Evolutionary conservation across 2,888 invertebrate genomes (phyloP), one percentile per base, ranked within the genome.

Genomic region (Latrodectus elegans): DNA sequence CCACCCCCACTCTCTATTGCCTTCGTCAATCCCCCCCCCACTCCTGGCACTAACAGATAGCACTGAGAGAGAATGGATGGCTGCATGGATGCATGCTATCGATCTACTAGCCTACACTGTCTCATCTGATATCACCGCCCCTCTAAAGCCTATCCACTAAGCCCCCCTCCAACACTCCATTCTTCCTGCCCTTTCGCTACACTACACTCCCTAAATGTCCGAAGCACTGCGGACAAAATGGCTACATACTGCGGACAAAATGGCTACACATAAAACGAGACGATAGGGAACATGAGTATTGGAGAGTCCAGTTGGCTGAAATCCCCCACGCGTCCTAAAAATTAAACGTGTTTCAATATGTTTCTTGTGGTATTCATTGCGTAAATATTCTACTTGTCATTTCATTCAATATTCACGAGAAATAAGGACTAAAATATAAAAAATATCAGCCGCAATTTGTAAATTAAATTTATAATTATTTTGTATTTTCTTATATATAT

Each of bases 211-310:
- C n/a, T 60, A 60, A 60, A 60, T 60, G 60, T 60, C 60, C 60
- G n/a, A 60, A 60, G 60, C 60, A 60, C 60, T 60, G 60, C 60
- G 60, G 60, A 60, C 60, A 60, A 60, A 55, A 55, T 55, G 55
- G 55, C 55, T 55, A 55, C 55, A 55, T 55, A 55, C 55, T 55
- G 55, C 55, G 55, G 55, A 55, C 55, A 55, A 55, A 60, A 60
- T 60, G 60, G 60, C 60, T 60, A 60, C 38, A 38, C 38, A 38
- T 38, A 38, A 38, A 38, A 38, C 38, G 38, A 38, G 38, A 38
- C 38, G 38, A 38, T 6, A 38, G 38, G 1, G 38, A 38, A 38
- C 38, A 1, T 22, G 22, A 1, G 22, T 22, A 22, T 1, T 22
- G 22, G 38, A 38, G 38, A 6, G 4, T 38, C 38, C 38, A 38